Conservation (phyloP, 1,140 invertebrate species). For the Luehdorfia chinensis region DNA sequence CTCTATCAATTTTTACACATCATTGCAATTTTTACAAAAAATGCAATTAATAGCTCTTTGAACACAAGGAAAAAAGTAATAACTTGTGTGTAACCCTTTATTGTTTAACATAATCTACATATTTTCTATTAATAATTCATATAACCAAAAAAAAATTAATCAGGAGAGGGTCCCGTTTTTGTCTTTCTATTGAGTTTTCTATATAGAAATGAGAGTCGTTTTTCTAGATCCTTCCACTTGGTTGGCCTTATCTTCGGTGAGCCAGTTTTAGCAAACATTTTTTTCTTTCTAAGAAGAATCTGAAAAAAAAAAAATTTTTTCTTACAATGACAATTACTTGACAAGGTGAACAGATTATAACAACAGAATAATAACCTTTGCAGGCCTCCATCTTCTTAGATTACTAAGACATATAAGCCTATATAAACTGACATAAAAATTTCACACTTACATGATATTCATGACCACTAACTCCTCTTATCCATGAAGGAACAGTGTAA, state of each 20-base stretch:
- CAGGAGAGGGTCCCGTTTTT: conserved; percentile 79
- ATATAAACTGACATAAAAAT: neutral
- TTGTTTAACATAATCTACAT: conserved; percentile 11
- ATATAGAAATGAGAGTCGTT: conserved; percentile 86
- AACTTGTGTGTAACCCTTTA: neutral
- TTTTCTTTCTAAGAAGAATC: conserved; percentile 86
- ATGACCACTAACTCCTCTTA: conserved; percentile 91
- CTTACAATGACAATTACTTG: no score
- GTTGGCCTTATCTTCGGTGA: conserved; percentile 82
- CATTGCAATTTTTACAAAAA: no score
- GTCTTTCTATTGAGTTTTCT: conserved; percentile 88
- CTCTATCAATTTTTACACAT: no score
- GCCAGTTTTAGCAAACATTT: conserved; percentile 78
- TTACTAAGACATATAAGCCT: neutral
- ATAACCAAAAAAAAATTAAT: conserved; percentile 26
- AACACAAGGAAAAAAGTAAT: neutral
- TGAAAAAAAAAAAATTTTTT: conserved; percentile 44
- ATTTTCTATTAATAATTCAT: neutral
- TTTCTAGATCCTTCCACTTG: conserved; percentile 86
- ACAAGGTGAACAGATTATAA: no score
- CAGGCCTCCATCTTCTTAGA: no score
- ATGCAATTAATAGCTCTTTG: no score
- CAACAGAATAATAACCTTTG: no score
- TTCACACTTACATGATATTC: conserved; percentile 84
- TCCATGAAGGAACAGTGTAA: conserved; percentile 91